A percentile compares a stretch with the other conserved stretches of the same genome.
Conservation (phyloP, 2,797 vertebrate species). For the Falco peregrinus region DNA sequence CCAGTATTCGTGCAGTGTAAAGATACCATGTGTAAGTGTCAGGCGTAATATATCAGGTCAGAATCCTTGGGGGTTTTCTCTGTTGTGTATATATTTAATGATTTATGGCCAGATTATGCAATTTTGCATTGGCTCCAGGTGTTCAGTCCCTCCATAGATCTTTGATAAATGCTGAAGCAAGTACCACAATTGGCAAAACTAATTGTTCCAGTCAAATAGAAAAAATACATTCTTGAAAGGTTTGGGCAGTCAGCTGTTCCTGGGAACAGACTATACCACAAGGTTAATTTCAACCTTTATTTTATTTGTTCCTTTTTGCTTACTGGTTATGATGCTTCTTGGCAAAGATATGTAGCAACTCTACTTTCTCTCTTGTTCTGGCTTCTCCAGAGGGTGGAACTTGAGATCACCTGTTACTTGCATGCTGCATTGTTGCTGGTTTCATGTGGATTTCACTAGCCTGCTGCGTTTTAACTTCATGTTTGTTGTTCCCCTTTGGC, state of each 20-base stretch:
- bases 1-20: neutral
- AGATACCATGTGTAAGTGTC: neutral
- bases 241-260: too few species aligned
- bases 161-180: neutral
- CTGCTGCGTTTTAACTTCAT: neutral
- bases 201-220: too few species aligned
- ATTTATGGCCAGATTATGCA: neutral
- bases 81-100: neutral
- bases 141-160: neutral
- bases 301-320: too few species aligned
- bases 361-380: neutral
- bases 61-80: neutral
- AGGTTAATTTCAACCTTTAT: too few species aligned
- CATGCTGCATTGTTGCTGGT: rapidly evolving
- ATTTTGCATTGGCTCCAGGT: neutral
- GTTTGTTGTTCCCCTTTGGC: neutral
- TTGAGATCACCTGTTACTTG: neutral
- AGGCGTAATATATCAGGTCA: neutral
- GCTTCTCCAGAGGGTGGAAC: neutral
- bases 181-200: neutral
- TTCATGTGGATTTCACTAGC: neutral
- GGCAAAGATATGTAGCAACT: neutral
- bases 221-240: too few species aligned
- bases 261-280: too few species aligned
- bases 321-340: neutral